Base-by-base conservation (phyloP, 2,113 vertebrate species). In the Entelurus aequoreus region DNA sequence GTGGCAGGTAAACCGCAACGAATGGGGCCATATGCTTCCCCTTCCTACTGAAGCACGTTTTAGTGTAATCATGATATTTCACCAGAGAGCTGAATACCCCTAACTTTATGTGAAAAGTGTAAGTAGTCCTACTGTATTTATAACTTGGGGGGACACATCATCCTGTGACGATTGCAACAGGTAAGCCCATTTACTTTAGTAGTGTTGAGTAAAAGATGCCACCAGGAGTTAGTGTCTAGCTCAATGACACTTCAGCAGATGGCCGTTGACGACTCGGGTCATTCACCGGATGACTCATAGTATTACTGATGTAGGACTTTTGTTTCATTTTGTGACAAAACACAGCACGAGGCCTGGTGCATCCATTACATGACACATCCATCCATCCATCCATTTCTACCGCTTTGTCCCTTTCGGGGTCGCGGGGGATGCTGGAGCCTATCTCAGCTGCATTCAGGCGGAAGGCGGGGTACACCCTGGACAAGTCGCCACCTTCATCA, bases 191-290 rank as follows among this genome's bases (percentile, higher is more conserved):
- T 37, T 38, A 15, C 21, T 53, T 16, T 28, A 19, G 51, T 16
- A 10, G 51, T 19, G n/a, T 28, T 53, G n/a, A 28, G 7, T 56
- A 70, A 48, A 65, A 48, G 10, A 63, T 15, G 36, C 46, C 61
- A 48, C 62, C 71, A 55, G 35, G 46, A 69, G 52, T 61, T 60
- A 21, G 16, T n/a, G 64, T 76, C 54, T 71, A 64, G 63, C 72
- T 66, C 38, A 55, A 38, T 66, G 77, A 72, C 75, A 75, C 73
- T 61, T 80, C 58, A 77, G 67, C 79, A 82, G 79, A 82, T 84
- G 75, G 63, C 75, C n/a, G 64, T 54, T 75, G 78, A 76, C 72
- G 68, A 53, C 38, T 1, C 1, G 37, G 75, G 72, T 78, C 66
- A 46, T 48, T 42, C 11, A 55, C 56, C 21, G 16, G 54, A 16